Base-by-base conservation (phyloP, 1,140 invertebrate genomes). In the Psilanteris sp. region DNA sequence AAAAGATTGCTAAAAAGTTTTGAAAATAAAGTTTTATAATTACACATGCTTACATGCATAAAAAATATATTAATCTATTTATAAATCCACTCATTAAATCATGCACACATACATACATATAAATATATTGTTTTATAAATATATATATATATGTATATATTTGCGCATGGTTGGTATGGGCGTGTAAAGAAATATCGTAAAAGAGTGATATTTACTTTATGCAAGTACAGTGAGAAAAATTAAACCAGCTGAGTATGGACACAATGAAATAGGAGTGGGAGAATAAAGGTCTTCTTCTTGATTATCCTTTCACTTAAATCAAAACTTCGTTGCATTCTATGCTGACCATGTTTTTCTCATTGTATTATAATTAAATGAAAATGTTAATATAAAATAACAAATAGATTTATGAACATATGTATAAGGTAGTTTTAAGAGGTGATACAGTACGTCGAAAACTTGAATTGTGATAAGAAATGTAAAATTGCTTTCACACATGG, bases 321-420 rank as follows among this genome's bases (percentile, higher is more conserved):
- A 41, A 41, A 11, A 11, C 39, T 64, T 31, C 52, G 44, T 66
- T 57, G 44, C 39, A 31, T 54, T 74, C 37, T 22, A 52, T 14
- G 9, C 50, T 36, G 41, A 61, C 52, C 26, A 59, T 59, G 6
- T 74, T 67, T 74, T 74, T 75, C 62, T 75, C 62, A 75, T 32
- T 75, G 62, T 75, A 75, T 62, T 48, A 57, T 48, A 66, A 57
- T 57, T 70, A 52, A 48, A 57, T 66, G 34, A 29, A 77, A 64
- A 52, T 71, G 59, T 75, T 78, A 67, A 83, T 79, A 83, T 77
- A 79, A 59, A 71, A 62, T 5, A 66, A 74, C 75, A 78, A 66
- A 66, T 72, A 76, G 43, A 75, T 46, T 71, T 75, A 75, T 72
- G 59, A 66, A 72, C 37, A 77, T 57, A 62, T 67, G 66, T 50